These are phyloP conservation scores for Desmodus rotundus DNA, from an alignment of 2,113 vertebrate genomes.

Conservation along the genomic window DNA sequence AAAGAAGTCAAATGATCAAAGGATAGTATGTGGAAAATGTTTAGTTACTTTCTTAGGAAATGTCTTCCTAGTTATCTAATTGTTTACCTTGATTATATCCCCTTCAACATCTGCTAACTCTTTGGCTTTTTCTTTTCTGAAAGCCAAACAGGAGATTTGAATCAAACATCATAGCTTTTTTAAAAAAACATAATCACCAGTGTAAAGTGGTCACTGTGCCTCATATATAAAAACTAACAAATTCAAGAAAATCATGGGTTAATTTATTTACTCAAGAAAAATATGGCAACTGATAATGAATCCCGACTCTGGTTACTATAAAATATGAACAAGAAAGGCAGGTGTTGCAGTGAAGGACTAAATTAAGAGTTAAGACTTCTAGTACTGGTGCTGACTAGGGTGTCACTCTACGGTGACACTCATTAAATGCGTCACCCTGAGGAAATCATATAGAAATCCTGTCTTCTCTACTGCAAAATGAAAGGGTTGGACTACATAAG, in stretches of 20 bases:
- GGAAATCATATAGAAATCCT: neutral
- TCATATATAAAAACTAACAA: constrained; percentile 3
- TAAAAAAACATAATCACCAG: neutral
- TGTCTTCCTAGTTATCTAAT: constrained; percentile 29
- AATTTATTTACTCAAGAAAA: neutral
- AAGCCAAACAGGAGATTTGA: constrained; percentile 43
- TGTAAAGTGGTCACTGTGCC: neutral
- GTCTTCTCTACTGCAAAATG: neutral
- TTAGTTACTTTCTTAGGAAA: constrained; percentile 3
- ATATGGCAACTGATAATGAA: neutral
- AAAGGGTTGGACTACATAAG: neutral
- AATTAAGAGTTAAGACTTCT: neutral
- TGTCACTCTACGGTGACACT: neutral
- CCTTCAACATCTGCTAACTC: constrained; percentile 45
- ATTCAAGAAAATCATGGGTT: neutral
- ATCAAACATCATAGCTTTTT: constrained; percentile 11
- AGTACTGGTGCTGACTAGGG: neutral
- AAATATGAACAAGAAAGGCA: neutral
- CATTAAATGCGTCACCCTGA: neutral
- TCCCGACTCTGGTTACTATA: neutral
- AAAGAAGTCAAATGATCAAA: constrained; percentile 41
- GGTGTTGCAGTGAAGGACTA: neutral
- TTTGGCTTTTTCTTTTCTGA: neutral
- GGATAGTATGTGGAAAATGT: neutral
- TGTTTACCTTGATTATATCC: constrained; percentile 55